Evolutionary conservation across 2,888 invertebrate genomes (phyloP).

Genomic region (Teinopalpus imperialis): DNA sequence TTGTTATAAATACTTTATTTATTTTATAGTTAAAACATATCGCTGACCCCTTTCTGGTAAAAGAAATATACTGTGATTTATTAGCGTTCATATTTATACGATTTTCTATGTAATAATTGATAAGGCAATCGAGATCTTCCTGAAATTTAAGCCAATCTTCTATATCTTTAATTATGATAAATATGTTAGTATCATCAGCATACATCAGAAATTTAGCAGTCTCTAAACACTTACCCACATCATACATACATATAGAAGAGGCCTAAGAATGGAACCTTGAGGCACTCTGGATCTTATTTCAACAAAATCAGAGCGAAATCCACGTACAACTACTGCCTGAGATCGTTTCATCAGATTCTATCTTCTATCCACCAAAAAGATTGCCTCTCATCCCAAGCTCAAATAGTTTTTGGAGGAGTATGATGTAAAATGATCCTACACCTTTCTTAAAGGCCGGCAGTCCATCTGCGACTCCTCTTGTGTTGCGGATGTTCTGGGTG

Average conservation of each 20-base stretch:
- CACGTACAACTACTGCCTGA: too few relatives aligned
- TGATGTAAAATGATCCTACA: too few relatives aligned
- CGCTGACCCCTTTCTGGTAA: background rate
- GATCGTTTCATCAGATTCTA: too few relatives aligned
- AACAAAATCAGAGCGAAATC: too few relatives aligned
- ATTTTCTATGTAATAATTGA: background rate
- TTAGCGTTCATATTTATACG: background rate
- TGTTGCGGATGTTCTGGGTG: too few relatives aligned
- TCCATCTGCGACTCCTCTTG: too few relatives aligned
- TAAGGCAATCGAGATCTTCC: background rate
- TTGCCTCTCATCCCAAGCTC: background rate
- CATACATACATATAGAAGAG: background rate
- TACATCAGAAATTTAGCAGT: too few relatives aligned
- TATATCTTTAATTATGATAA: background rate
- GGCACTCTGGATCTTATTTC: too few relatives aligned
- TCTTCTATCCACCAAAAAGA: background rate
- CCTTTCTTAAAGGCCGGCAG: too few relatives aligned
- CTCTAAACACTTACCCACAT: background rate
- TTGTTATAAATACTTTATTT: too few relatives aligned
- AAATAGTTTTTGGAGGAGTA: too few relatives aligned
- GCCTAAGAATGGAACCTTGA: too few relatives aligned
- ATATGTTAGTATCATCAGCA: background rate
- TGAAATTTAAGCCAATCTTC: background rate
- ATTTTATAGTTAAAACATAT: background rate
- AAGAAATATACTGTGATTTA: background rate